Evolutionary conservation across 2,888 invertebrate genomes (phyloP), one percentile per base, ranked within the genome.

Genomic region (Diadromus collaris): DNA sequence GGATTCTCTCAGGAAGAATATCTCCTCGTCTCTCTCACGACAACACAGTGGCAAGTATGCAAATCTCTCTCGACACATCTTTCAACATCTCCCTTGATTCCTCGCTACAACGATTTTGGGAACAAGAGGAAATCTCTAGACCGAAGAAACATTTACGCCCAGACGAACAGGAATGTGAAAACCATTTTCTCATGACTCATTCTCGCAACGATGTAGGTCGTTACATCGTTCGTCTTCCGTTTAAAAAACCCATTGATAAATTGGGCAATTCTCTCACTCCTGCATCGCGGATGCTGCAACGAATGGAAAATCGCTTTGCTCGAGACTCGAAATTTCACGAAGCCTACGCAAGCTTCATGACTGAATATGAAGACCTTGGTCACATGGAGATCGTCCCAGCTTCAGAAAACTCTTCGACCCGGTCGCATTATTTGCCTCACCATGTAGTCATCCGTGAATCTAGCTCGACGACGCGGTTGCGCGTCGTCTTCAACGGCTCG

Each of bases 401-500:
- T 13, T 7, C n/a, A 1, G n/a, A n/a, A n/a, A n/a, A 13, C n/a
- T n/a, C 7, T 2, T 46, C 7, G 63, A 41, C 19, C 27, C 38
- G 34, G 1, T 6, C 16, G 2, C 46, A 73, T 21, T 79, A 69
- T 41, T 61, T 81, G 0, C 78, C 79, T 10, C 79, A 79, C 82
- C 90, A 89, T 72, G 84, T 85, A 0, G 88, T 91, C 0, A 54
- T 88, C 0, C 87, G 86, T 21, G 69, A 84, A 46, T 64, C 74
- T 3, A 88, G 87, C 58, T 79, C 84, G 19, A 88, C 88, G 0
- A 89, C 88, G 0, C 86, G 86, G 51, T 27, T 88, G 0, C 63
- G 88, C 4, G 87, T 89, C 0, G 89, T 89, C 1, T 89, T 88
- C 74, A 86, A 89, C 51, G 88, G 84, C 0, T 87, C 88, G 0